Conservation (phyloP, 2,888 invertebrate species). For the Opisthograptis luteolata region DNA sequence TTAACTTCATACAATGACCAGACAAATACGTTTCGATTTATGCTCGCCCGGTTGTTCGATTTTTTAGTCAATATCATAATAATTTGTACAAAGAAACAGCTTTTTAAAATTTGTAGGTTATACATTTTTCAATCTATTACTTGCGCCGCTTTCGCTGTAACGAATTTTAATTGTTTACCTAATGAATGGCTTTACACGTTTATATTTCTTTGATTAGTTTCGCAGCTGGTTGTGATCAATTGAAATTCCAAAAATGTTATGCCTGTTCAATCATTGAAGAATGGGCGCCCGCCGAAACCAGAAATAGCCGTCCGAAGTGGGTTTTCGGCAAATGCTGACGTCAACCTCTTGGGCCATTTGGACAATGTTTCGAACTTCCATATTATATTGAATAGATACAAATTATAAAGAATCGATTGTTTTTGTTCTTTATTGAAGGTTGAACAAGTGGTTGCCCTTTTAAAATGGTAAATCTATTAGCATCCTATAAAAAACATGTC, state of each 20-base stretch:
- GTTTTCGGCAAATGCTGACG: conserved; percentile 71
- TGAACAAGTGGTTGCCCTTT: conserved; percentile 19
- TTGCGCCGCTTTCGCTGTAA: conserved; percentile 17
- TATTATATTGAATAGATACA: conserved; percentile 25
- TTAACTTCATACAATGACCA: conserved; percentile 6
- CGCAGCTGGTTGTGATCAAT: conserved; percentile 41
- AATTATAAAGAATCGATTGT: conserved; percentile 23
- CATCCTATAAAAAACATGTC: conserved; percentile 16
- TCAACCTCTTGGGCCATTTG: conserved; percentile 67
- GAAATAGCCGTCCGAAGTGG: conserved; percentile 62
- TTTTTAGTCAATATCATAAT: background rate
- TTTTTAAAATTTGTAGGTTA: conserved; percentile 13
- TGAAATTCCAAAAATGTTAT: conserved; percentile 65
- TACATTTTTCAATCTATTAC: conserved; percentile 11
- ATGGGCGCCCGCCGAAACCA: conserved; percentile 58
- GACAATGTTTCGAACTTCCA: conserved; percentile 51
- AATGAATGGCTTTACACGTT: conserved; percentile 1
- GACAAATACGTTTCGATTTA: background rate
- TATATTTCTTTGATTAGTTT: background rate
- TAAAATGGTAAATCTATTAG: conserved; percentile 18
- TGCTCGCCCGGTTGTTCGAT: background rate
- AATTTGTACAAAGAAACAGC: conserved; percentile 4
- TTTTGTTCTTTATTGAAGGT: conserved; percentile 19
- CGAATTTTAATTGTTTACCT: conserved; percentile 11
- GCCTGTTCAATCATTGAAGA: conserved; percentile 64